Conservation (phyloP, 2,113 vertebrate genomes). For the Electrona antarctica region DNA sequence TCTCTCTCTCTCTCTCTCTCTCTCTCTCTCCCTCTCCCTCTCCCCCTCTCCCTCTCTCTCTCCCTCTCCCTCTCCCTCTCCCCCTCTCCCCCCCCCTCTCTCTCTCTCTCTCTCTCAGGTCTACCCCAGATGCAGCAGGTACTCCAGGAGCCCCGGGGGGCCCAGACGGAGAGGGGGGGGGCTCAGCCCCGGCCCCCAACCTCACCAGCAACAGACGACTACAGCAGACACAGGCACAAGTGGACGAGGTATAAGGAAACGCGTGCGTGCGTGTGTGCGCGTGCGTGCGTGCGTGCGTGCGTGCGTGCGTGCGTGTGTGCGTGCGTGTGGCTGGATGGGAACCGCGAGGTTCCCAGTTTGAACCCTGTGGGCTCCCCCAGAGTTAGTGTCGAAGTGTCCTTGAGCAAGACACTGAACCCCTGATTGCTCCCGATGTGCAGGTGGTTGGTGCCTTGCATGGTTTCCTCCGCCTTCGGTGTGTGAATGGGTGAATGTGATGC, state of each 20-base stretch:
- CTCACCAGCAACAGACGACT: conserved; percentile 78
- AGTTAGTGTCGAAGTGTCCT: too few species aligned
- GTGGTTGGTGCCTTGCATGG: too few species aligned
- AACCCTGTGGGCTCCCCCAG: too few species aligned
- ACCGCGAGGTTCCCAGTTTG: too few species aligned
- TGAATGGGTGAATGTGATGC: too few species aligned
- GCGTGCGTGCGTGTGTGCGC: not conserved
- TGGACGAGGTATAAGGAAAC: conserved; percentile 83
- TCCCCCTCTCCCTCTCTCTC: conserved; percentile 11
- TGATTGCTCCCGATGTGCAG: too few species aligned
- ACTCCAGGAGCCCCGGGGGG: conserved; percentile 74
- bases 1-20: not conserved
- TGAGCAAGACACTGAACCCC: too few species aligned
- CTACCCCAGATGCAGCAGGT: conserved; percentile 63
- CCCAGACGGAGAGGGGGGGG: conserved; percentile 80
- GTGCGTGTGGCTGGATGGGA: not conserved
- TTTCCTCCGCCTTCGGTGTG: too few species aligned
- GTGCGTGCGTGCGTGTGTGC: not conserved
- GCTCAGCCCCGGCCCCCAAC: conserved; percentile 71
- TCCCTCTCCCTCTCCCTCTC: conserved; percentile 12
- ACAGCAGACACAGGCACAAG: conserved; percentile 84
- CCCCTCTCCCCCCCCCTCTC: conserved; percentile 2
- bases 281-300: not conserved
- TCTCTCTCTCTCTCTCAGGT: conserved; percentile 55
- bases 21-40: conserved; percentile 2